Evolutionary conservation across 2,797 vertebrate species (phyloP), one percentile per base, ranked within the genome.

Genomic region (Ceryle rudis): DNA sequence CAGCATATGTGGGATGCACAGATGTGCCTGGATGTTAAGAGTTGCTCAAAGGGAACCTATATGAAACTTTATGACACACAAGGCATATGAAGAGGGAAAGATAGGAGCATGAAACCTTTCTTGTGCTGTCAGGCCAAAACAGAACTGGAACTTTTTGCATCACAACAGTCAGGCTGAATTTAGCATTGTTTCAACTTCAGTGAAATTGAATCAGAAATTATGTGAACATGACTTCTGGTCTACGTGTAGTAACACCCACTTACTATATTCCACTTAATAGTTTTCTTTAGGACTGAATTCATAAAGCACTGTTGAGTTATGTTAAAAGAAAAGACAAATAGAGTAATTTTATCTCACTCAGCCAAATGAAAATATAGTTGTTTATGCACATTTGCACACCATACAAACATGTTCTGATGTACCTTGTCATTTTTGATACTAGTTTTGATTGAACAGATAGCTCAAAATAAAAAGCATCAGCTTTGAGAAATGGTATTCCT

Each of bases 1-100:
- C 15, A 73, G 21, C 8, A 44, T 28, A 9, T 49, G 29, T 54
- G 44, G 57, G 26, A 49, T 3, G 14, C 25, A 41, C 5, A 46
- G 37, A 11, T 1, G 0, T 47, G 21, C 14, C 26, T 64, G 39
- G 23, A 26, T 67, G 10, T 26, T 26, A 67, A 85, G 7, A 71
- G 11, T 4, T 79, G 19, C 21, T 67, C 3, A 4, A 20, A 46
- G 33, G 49, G 31, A 89, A 49, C 11, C 8, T 4, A 3, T 11
- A n/a, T 7, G 11, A 81, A 19, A n/a, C 19, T 39, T 60, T 35
- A n/a, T 0, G 0, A 54, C 6, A 47, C 2, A 5, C 64, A 75
- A 72, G 10, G n/a, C 6, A 18, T 57, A 37, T 2, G 20, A 65
- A 75, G 7, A 37, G 3, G 22, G 6, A 71, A 79, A 58, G 19